phyloP scores from a whole-genome alignment of 1,140 invertebrate species.

The Aculops lycopersici region DNA sequence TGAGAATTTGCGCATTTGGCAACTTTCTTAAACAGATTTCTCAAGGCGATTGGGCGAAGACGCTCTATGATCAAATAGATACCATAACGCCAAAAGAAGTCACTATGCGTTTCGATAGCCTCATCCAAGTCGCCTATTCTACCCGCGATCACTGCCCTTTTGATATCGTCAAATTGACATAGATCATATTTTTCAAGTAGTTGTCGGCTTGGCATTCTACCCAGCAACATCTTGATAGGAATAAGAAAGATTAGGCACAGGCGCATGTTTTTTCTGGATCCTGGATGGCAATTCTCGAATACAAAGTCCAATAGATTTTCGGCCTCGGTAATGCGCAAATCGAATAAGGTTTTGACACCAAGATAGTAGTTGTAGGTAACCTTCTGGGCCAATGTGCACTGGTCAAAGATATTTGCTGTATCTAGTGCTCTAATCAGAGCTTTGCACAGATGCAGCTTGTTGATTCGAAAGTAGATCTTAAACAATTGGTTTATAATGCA shows the following conservation, averaged over 20 bases:
- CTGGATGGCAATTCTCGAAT: conserved; percentile 53
- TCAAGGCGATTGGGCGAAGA: conserved; percentile 66
- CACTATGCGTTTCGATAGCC: conserved; percentile 50
- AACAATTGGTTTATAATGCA: conserved; percentile 80
- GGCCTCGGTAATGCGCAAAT: conserved; percentile 71
- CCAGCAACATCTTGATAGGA: conserved; percentile 82
- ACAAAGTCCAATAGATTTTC: conserved; percentile 69
- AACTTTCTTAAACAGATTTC: conserved; percentile 87
- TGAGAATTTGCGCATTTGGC: conserved; percentile 51
- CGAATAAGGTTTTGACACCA: conserved; percentile 85
- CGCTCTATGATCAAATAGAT: conserved; percentile 91
- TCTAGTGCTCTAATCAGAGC: conserved; percentile 84
- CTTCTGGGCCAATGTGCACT: conserved; percentile 46
- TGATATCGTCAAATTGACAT: conserved; percentile 54
- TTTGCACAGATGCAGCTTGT: conserved; percentile 81
- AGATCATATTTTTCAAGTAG: conserved; percentile 63
- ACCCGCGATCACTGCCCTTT: conserved; percentile 45
- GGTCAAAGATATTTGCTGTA: conserved; percentile 42
- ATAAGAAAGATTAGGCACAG: conserved; percentile 79
- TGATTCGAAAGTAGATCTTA: conserved; percentile 74
- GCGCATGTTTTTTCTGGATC: conserved; percentile 55
- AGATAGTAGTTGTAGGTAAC: conserved; percentile 85
- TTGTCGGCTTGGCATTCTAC: conserved; percentile 45
- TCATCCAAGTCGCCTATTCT: conserved; percentile 48
- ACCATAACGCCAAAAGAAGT: conserved; percentile 70